Evolutionary conservation across 2,888 invertebrate genomes (phyloP).

Genomic region (Smittia aterrima): DNA sequence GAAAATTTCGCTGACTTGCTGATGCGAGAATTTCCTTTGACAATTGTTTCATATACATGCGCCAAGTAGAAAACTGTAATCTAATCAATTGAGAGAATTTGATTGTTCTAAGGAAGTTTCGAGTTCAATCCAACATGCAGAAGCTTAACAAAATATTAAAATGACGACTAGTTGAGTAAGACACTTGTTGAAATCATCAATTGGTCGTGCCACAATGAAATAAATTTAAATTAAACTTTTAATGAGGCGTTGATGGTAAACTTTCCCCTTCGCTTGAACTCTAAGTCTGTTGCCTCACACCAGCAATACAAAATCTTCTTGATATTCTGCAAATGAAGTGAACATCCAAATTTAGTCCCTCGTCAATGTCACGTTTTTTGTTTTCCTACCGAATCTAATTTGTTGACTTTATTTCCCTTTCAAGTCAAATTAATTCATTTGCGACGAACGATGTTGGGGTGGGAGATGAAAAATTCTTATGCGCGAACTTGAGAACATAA

Average conservation of each 20-base stretch:
- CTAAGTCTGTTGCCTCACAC: too few species aligned
- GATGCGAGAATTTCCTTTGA: conserved; percentile 4
- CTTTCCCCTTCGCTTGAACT: too few species aligned
- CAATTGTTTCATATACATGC: neutral
- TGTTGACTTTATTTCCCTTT: neutral
- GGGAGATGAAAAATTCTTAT: neutral
- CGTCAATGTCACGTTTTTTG: conserved; percentile 17
- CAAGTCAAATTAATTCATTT: conserved; percentile 2
- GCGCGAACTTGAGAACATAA: neutral
- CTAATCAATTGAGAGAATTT: neutral
- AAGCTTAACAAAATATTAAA: too few species aligned
- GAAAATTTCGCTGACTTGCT: conserved; percentile 4
- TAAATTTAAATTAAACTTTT: conserved; percentile 1
- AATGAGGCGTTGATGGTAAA: neutral
- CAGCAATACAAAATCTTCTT: neutral
- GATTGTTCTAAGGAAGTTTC: too few species aligned
- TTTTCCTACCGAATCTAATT: neutral
- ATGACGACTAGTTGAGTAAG: neutral
- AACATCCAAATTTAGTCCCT: conserved; percentile 13
- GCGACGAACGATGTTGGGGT: neutral
- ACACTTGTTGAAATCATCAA: conserved; percentile 21
- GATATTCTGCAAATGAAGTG: conserved; percentile 18
- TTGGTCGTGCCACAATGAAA: neutral
- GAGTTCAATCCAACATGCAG: too few species aligned
- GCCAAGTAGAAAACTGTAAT: neutral